Evolutionary conservation across 1,140 invertebrate species (phyloP), one percentile per base, ranked within the genome.

Genomic region (Uloborus diversus): DNA sequence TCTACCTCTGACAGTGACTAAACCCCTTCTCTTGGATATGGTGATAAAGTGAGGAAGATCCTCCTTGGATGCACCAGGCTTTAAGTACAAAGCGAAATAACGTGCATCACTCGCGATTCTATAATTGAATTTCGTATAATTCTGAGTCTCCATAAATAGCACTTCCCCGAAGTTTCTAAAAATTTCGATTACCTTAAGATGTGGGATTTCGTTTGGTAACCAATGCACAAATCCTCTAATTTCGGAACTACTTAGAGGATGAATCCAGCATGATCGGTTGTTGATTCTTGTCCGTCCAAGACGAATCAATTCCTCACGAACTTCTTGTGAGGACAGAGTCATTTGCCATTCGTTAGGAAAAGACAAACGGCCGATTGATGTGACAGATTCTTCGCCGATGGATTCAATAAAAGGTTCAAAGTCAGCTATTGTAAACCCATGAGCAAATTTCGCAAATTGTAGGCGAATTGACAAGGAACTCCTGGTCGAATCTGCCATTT

Each of bases 271-370:
- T 49, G 57, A 49, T 20, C 71, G 47, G 5, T 13, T 23, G 1
- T 53, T 64, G 4, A 75, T 64, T 35, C 59, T 75, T 0, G 33
- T 37, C 13, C 59, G 59, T 0, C 59, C 59, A n/a, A 30, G 35
- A 17, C 71, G 57, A 25, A 75, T 62, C 27, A 75, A 27, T 13
- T 51, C 51, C 35, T 75, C 71, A 0, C 71, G 71, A 13, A 51
- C 25, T 2, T 75, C 47, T 37, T 64, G 25, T 3, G 13, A 23
- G 11, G 49, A 33, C 3, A 62, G 9, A 33, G 17, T 4, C 57
- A 75, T 75, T 7, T 75, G 42, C 59, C 59, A 75, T 25, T 75
- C 57, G n/a, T 75, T 75, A 1, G 71, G 71, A 11, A 64, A 75
- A n/a, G 23, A 33, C 27, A 75, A 9, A 9, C 57, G 35, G 51